A percentile compares a stretch with the other conserved stretches of the same genome.
Evolutionary conservation across 2,888 invertebrate species (phyloP).

Genomic region (Sinhomidia bicolor): DNA sequence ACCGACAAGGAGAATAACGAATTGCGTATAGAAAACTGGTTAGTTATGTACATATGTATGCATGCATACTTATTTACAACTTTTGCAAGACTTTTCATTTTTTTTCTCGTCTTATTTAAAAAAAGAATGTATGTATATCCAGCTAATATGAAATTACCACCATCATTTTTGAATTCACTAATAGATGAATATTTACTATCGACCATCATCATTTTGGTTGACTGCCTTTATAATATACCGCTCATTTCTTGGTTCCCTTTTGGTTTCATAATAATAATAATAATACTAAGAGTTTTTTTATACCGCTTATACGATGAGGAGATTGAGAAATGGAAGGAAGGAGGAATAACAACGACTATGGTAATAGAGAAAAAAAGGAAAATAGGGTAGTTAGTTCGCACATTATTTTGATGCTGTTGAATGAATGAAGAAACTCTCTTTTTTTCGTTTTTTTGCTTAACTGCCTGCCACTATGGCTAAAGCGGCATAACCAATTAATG

Average conservation of each 20-base stretch:
- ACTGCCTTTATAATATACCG: neutral
- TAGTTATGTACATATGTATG: too few species aligned
- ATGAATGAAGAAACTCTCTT: conserved; percentile 45
- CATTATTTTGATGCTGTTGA: conserved; percentile 52
- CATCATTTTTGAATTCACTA: neutral
- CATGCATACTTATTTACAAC: too few species aligned
- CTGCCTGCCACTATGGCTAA: conserved; percentile 47
- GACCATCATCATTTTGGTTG: conserved; percentile 6
- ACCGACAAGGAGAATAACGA: conserved; percentile 20
- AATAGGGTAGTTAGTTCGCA: conserved; percentile 36
- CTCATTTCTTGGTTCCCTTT: neutral
- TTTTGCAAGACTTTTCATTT: too few species aligned
- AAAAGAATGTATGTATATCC: neutral
- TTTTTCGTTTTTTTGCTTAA: conserved; percentile 33
- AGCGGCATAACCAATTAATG: conserved; percentile 77
- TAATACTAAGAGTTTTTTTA: neutral
- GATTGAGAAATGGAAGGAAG: neutral
- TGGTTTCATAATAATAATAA: neutral
- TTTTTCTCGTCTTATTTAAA: neutral
- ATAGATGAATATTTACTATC: neutral
- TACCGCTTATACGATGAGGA: too few species aligned
- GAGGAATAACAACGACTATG: neutral
- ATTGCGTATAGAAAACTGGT: too few species aligned
- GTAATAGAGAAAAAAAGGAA: conserved; percentile 23
- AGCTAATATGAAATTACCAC: neutral